Evolutionary conservation across 2,113 vertebrate genomes (phyloP).

Genomic region (Catharus fuscescens): DNA sequence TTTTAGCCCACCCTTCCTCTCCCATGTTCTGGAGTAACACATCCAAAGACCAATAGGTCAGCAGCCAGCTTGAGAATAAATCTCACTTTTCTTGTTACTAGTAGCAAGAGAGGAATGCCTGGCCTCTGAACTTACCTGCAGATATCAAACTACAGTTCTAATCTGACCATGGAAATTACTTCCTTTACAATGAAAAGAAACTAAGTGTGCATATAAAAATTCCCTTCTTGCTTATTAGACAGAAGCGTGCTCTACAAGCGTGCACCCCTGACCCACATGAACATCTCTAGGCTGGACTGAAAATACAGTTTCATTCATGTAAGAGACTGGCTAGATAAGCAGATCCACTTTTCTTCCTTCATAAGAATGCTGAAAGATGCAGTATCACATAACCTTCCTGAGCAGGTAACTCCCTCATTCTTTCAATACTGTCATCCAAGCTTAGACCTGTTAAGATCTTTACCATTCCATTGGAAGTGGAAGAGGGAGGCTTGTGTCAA

Average conservation of each 20-base stretch:
- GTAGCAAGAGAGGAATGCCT: not conserved
- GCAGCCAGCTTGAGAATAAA: not conserved
- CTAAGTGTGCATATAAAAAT: not conserved
- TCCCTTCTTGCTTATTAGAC: not conserved
- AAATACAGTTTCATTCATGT: not conserved
- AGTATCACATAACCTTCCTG: not conserved
- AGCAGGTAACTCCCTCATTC: not conserved
- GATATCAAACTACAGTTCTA: not conserved
- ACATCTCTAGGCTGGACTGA: not conserved
- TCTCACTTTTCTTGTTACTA: not conserved
- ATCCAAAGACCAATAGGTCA: not conserved
- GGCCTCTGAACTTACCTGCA: not conserved
- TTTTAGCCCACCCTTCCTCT: not conserved
- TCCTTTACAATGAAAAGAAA: not conserved
- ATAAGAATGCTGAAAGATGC: not conserved
- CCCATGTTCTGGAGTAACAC: not conserved
- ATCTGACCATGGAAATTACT: not conserved
- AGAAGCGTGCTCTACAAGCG: not conserved
- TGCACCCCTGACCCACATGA: not conserved
- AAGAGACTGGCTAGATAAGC: not conserved
- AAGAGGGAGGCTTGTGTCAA: not conserved
- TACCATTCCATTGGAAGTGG: not conserved
- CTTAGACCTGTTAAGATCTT: not conserved
- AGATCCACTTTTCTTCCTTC: not conserved
- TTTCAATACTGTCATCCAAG: not conserved